Conservation (phyloP, 2,797 vertebrate genomes). For the Schizopygopsis pylzovi region DNA sequence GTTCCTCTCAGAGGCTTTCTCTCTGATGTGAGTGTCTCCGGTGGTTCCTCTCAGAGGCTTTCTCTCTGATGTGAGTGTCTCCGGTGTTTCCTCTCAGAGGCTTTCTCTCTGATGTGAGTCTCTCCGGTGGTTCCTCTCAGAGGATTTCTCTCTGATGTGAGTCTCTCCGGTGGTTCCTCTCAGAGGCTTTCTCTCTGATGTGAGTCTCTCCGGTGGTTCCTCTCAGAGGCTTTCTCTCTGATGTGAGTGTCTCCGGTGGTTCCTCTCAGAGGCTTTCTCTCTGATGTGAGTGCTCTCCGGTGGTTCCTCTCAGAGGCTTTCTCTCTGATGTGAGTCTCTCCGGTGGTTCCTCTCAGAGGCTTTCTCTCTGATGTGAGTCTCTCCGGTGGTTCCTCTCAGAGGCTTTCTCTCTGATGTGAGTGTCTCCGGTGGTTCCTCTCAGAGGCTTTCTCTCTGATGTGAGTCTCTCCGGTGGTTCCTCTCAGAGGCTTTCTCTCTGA, state of each 20-base stretch:
- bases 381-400: too few species aligned
- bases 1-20: slow-evolving; percentile 8
- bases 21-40: too few species aligned
- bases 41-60: background rate
- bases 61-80: background rate
- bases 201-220: too few species aligned
- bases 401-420: slow-evolving; percentile 10
- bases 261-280: background rate
- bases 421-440: too few species aligned
- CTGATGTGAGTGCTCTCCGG: background rate
- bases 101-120: slow-evolving; percentile 11
- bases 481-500: background rate
- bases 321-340: slow-evolving; percentile 27
- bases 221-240: background rate
- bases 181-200: background rate
- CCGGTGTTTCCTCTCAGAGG: too few species aligned
- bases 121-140: too few species aligned
- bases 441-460: slow-evolving; percentile 7
- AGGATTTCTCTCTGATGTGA: slow-evolving; percentile 10
- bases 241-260: background rate
- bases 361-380: background rate
- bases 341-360: slow-evolving; percentile 13
- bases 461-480: background rate
- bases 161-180: slow-evolving; percentile 35
- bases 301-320: background rate